Conservation (phyloP, 2,797 vertebrate species). For the Coendou prehensilis region DNA sequence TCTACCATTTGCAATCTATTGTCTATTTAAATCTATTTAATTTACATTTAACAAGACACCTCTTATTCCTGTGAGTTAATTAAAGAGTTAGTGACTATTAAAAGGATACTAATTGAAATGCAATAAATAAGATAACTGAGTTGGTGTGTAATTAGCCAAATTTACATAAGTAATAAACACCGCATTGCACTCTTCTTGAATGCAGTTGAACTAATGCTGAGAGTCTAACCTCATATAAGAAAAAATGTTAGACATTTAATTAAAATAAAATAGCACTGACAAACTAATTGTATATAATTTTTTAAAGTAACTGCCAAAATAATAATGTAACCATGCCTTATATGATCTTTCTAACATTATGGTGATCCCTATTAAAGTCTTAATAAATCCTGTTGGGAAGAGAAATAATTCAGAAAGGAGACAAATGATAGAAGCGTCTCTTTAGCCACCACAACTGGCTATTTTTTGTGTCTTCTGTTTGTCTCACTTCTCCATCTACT, state of each 20-base stretch:
- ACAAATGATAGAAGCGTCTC: neutral
- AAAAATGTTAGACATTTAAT: slow-evolving; percentile 85
- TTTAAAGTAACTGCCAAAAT: slow-evolving; percentile 80
- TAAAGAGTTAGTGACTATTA: slow-evolving; percentile 88
- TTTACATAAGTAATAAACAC: slow-evolving; percentile 89
- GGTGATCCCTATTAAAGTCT: slow-evolving; percentile 56
- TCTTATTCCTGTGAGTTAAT: slow-evolving; percentile 89
- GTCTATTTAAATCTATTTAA: slow-evolving; percentile 89
- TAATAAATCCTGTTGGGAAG: neutral
- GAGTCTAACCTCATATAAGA: slow-evolving; percentile 81
- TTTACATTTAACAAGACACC: slow-evolving; percentile 89
- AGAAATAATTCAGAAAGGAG: slow-evolving; percentile 25
- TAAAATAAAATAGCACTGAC: slow-evolving; percentile 80
- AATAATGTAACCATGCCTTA: slow-evolving; percentile 73
- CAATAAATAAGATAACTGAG: slow-evolving; percentile 89
- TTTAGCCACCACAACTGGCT: neutral
- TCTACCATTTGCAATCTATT: slow-evolving; percentile 87
- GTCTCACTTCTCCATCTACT: neutral
- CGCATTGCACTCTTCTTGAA: slow-evolving; percentile 81
- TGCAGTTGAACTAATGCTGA: slow-evolving; percentile 81
- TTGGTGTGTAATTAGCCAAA: slow-evolving; percentile 88
- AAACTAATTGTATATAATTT: slow-evolving; percentile 86
- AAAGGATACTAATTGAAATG: slow-evolving; percentile 87
- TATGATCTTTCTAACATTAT: slow-evolving; percentile 72
- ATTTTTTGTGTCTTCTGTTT: neutral